Conservation (phyloP, 2,888 invertebrate genomes). For the Cheilosia impressa region DNA sequence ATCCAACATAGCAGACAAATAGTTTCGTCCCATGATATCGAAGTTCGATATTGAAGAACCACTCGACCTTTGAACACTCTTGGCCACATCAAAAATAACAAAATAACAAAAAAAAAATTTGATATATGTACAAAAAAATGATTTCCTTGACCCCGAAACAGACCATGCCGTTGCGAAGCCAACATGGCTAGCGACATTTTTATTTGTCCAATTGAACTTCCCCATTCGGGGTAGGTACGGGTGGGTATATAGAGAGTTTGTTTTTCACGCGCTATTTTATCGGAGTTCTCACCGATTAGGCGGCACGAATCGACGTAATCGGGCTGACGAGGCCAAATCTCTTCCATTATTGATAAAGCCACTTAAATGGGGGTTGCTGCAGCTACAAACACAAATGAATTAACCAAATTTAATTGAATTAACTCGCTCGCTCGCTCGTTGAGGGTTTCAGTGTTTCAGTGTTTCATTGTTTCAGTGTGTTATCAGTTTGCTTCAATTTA, state of each 20-base stretch:
- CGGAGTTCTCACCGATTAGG: conserved; percentile 60
- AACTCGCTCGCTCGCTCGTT: conserved; percentile 66
- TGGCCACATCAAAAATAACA: background rate
- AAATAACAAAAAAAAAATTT: background rate
- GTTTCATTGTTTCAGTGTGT: background rate
- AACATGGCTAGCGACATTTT: conserved; percentile 13
- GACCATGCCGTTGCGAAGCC: background rate
- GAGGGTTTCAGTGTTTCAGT: conserved; percentile 35
- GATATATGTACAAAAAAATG: conserved; percentile 5
- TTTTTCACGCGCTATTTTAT: conserved; percentile 41
- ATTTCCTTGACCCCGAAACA: conserved; percentile 41
- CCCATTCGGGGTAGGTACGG: background rate
- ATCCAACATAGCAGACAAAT: background rate
- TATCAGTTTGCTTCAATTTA: conserved; percentile 70
- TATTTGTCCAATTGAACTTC: conserved; percentile 50
- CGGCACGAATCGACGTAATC: conserved; percentile 48
- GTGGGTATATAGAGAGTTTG: conserved; percentile 32
- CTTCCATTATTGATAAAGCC: conserved; percentile 71
- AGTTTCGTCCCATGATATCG: background rate
- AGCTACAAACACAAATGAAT: conserved; percentile 62
- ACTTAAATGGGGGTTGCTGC: conserved; percentile 38
- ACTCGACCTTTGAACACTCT: conserved; percentile 41
- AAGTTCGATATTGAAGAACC: conserved; percentile 10
- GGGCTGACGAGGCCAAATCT: conserved; percentile 59
- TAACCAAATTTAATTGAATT: conserved; percentile 72